Base-by-base conservation (phyloP, 2,888 invertebrate species). In the Itoplectis maculator region DNA sequence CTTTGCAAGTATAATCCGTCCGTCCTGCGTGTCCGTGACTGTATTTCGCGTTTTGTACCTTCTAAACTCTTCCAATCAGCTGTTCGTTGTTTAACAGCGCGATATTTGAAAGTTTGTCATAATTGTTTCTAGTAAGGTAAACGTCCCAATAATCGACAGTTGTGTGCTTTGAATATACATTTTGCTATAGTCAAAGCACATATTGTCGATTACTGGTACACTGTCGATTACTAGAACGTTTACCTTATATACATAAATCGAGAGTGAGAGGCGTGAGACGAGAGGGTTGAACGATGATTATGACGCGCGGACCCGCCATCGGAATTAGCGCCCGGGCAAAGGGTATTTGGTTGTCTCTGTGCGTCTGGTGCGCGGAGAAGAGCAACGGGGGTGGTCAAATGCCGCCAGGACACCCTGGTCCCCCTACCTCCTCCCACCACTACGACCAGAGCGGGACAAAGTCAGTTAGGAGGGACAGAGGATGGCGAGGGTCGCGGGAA, bases 181-280 rank as follows among this genome's bases (percentile, higher is more conserved):
- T n/a, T n/a, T n/a, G n/a, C n/a, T n/a, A n/a, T n/a, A n/a, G n/a
- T n/a, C n/a, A n/a, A n/a, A n/a, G n/a, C n/a, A n/a, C 63, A 73
- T 56, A 74, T 79, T 63, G 68, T 40, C 82, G 78, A 80, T 84
- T 82, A 84, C 76, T 82, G 78, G n/a, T n/a, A 73, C 49, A 74
- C 77, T 63, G 68, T 40, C 82, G 78, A 80, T 84, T 82, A 84
- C 76, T 82, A 75, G n/a, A n/a, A n/a, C n/a, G n/a, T n/a, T n/a
- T n/a, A n/a, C n/a, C n/a, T n/a, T n/a, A n/a, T n/a, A n/a, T n/a
- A n/a, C n/a, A n/a, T n/a, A n/a, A n/a, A n/a, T 42, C 74, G 82
- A 82, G 69, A 68, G 72, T 79, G 84, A 81, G 84, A 63, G 78
- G 40, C 66, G 13, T 23, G 37, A 18, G 9, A 29, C 13, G 59